Evolutionary conservation across 2,113 vertebrate genomes (phyloP), one percentile per base, ranked within the genome.

Genomic region (Microtus ochrogaster): DNA sequence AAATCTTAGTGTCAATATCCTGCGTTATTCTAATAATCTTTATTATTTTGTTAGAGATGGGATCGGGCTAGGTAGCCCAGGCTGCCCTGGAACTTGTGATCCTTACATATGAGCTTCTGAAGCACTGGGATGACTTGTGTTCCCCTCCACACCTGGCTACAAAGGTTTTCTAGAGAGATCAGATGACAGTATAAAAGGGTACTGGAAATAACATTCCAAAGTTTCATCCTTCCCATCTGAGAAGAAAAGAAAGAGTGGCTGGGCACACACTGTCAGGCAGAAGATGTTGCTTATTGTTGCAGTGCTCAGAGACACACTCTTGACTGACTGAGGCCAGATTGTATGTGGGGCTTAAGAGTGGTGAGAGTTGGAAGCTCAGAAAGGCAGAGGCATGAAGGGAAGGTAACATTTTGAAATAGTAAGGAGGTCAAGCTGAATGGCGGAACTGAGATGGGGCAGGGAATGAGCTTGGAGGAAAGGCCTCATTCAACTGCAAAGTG

Each of bases 141-240:
- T 61, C 21, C 3, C 19, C 79, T 39, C 36, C 22, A 61, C 2
- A 61, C 21, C 24, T 55, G 36, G 16, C 86, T 78, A 88, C 63
- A 16, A 82, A 87, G 68, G 22, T 65, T 72, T 92, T 81, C 44
- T 93, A 92, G 49, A 85, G 49, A 85, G 39, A 85, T 74, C 94
- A 92, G 28, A 28, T 91, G 3, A n/a, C 39, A 76, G 24, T 26
- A 12, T 89, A 63, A 89, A 47, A 78, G 90, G 52, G 12, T 19
- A 89, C n/a, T 10, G 81, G 52, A 96, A 96, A 92, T 95, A 82
- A 89, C 94, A 82, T 92, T 85, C 22, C 9, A 24, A 41, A 81
- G 66, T 88, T n/a, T 83, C 91, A 79, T 91, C 68, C 58, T 10
- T 81, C 65, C 44, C 72, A 63, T 66, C 49, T 90, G 52, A 96